phyloP scores from a whole-genome alignment of 2,888 invertebrate genomes.

The Drosophila helvetica region DNA sequence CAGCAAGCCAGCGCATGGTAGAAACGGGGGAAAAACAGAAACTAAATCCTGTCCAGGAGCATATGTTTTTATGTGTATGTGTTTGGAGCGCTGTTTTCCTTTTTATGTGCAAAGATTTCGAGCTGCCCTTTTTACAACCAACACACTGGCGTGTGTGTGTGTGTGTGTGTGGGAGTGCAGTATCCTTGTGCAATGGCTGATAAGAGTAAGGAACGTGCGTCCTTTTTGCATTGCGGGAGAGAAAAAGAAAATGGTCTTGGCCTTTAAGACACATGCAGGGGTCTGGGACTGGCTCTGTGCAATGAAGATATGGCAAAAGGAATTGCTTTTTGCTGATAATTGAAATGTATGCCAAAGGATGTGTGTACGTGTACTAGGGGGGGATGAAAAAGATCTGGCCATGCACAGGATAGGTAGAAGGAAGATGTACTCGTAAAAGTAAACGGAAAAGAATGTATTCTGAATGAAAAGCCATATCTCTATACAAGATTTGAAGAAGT shows the following conservation, averaged over 20 bases:
- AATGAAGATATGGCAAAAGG: slow-evolving; percentile 6
- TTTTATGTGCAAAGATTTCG: slow-evolving; percentile 66
- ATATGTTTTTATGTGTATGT: slow-evolving; percentile 68
- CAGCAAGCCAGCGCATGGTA: slow-evolving; percentile 25
- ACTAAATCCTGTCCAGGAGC: slow-evolving; percentile 54
- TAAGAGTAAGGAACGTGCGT: slow-evolving; percentile 51
- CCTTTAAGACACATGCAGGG: slow-evolving; percentile 26
- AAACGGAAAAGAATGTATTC: not conserved
- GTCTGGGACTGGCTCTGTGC: not conserved
- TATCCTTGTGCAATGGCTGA: slow-evolving; percentile 45
- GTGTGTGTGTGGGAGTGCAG: not conserved
- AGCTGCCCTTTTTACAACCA: slow-evolving; percentile 34
- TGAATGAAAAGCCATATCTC: not conserved
- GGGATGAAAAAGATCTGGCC: not conserved
- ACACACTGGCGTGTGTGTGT: not conserved
- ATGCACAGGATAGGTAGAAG: not conserved
- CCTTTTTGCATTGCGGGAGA: slow-evolving; percentile 27
- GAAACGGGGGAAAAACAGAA: slow-evolving; percentile 23
- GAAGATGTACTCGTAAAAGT: not conserved
- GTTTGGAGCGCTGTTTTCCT: slow-evolving; percentile 37
- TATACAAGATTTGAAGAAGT: not conserved
- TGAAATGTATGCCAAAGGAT: slow-evolving; percentile 43
- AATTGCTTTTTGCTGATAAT: slow-evolving; percentile 29
- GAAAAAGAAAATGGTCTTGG: slow-evolving; percentile 26
- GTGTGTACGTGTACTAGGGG: not conserved